Conservation (phyloP, 2,888 invertebrate species). For the Drosophila birchii region DNA sequence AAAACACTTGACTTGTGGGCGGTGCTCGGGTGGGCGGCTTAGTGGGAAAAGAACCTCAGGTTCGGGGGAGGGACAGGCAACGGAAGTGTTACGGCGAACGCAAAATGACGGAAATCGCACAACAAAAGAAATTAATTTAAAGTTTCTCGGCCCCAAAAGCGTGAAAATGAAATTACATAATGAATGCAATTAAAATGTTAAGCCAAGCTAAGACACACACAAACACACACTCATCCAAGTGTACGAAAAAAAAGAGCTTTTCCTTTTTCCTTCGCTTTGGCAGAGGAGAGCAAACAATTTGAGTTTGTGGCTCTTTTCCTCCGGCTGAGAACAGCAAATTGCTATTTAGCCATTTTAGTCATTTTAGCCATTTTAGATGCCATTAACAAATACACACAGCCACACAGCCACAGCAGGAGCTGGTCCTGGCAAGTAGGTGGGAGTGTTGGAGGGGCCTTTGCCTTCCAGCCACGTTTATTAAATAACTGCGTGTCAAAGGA, state of each 20-base stretch:
- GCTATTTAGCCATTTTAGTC: conserved; percentile 78
- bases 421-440: conserved; percentile 38
- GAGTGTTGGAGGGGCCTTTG: conserved; percentile 11
- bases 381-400: conserved; percentile 70
- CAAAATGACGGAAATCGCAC: conserved; percentile 71
- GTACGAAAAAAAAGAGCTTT: conserved; percentile 21
- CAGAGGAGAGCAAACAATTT: conserved; percentile 59
- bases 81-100: conserved; percentile 61
- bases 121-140: conserved; percentile 79
- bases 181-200: conserved; percentile 79
- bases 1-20: conserved; percentile 50
- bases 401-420: conserved; percentile 39
- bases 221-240: conserved; percentile 17
- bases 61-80: conserved; percentile 22
- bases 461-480: conserved; percentile 67
- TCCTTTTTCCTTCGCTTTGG: conserved; percentile 29
- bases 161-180: conserved; percentile 80
- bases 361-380: conserved; percentile 78
- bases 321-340: conserved; percentile 74
- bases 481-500: conserved; percentile 75
- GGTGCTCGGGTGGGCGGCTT: conserved; percentile 32
- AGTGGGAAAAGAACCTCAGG: conserved; percentile 33
- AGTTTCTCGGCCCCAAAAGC: conserved; percentile 67
- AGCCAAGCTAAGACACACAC: conserved; percentile 43
- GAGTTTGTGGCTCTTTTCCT: conserved; percentile 42